A percentile compares a stretch with the other conserved stretches of the same genome.
Evolutionary conservation across 2,113 vertebrate genomes (phyloP).

Genomic region (Phalacrocorax brasilianus): DNA sequence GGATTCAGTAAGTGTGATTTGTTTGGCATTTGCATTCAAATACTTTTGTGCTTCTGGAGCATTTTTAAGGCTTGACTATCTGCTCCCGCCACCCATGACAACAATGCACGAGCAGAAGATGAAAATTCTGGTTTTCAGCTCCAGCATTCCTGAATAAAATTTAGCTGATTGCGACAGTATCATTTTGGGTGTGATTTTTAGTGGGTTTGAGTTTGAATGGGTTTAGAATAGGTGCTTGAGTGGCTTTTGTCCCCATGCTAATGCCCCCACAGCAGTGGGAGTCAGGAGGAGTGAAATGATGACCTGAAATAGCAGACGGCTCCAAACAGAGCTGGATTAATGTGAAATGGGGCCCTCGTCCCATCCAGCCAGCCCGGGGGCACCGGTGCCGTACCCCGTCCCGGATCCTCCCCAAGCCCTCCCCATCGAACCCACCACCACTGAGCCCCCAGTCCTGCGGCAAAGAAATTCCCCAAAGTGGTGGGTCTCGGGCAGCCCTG

Average conservation of each 20-base stretch:
- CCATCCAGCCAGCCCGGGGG: not conserved
- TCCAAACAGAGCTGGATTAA: constrained; percentile 51
- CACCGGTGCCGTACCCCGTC: not conserved
- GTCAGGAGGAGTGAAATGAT: constrained; percentile 44
- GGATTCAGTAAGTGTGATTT: not conserved
- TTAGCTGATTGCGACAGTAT: constrained; percentile 33
- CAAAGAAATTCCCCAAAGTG: not conserved
- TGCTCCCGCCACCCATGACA: not conserved
- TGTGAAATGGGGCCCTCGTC: not conserved
- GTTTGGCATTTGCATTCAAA: constrained; percentile 48
- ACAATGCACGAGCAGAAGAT: not conserved
- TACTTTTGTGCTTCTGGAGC: constrained; percentile 14
- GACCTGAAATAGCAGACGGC: constrained; percentile 50
- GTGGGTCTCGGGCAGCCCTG: not conserved
- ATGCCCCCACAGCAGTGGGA: constrained; percentile 33
- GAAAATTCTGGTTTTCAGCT: constrained; percentile 37
- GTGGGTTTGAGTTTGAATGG: constrained; percentile 44
- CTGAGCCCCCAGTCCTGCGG: fast-evolving
- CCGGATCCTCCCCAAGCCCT: not conserved
- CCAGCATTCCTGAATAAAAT: constrained; percentile 58
- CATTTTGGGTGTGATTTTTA: constrained; percentile 55
- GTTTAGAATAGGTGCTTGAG: constrained; percentile 54
- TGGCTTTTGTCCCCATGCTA: constrained; percentile 37
- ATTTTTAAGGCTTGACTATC: not conserved
- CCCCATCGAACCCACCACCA: not conserved